phyloP scores from a whole-genome alignment of 2,888 invertebrate species.

The Rhamnusium bicolor region DNA sequence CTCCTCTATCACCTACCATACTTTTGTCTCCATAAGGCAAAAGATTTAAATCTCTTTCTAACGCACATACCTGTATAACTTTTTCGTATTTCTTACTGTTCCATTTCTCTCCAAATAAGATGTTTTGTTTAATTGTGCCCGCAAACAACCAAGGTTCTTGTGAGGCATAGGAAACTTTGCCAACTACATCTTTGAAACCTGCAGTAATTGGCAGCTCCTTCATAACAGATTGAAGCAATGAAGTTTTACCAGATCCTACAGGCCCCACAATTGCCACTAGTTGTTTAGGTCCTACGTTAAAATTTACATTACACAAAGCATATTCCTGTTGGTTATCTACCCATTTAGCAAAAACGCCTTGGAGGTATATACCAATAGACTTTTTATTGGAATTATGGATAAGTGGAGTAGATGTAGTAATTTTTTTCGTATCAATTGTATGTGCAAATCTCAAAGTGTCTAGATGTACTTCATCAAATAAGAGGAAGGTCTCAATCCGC shows the following conservation, averaged over 20 bases:
- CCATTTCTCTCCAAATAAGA: conserved; percentile 82
- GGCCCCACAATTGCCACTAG: conserved; percentile 76
- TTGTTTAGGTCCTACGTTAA: conserved; percentile 54
- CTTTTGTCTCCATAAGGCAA: conserved; percentile 83
- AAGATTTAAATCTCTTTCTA: conserved; percentile 79
- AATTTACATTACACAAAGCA: conserved; percentile 55
- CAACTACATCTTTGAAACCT: conserved; percentile 77
- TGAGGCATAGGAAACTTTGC: conserved; percentile 80
- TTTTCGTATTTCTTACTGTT: conserved; percentile 71
- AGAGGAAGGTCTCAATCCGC: conserved; percentile 75
- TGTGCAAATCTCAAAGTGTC: conserved; percentile 43
- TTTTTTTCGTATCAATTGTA: conserved; percentile 50
- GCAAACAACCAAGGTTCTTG: conserved; percentile 88
- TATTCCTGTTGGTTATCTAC: conserved; percentile 47
- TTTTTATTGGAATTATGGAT: conserved; percentile 58
- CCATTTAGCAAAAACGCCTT: conserved; percentile 59
- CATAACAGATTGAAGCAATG: conserved; percentile 79
- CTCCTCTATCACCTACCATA: conserved; percentile 84
- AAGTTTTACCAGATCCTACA: conserved; percentile 81
- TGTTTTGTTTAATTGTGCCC: conserved; percentile 83
- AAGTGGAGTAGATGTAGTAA: conserved; percentile 60
- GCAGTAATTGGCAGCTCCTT: conserved; percentile 78
- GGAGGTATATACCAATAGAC: conserved; percentile 53
- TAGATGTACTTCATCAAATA: conserved; percentile 68
- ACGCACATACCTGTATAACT: conserved; percentile 77